Evolutionary conservation across 1,140 invertebrate genomes (phyloP).

Genomic region (Brachionus plicatilis): DNA sequence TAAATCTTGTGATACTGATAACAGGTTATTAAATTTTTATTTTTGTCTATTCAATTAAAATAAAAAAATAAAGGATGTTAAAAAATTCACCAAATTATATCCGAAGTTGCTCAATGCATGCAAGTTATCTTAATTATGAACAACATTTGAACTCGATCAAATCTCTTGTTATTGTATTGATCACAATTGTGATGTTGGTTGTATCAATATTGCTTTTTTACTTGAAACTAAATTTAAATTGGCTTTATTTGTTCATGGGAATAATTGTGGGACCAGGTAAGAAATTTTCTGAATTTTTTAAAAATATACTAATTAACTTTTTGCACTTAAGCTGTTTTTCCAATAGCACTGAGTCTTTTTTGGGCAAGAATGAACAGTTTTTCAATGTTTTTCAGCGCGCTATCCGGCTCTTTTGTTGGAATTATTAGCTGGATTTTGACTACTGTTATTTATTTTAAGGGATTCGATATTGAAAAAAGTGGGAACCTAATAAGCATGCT

Average conservation of each 20-base stretch:
- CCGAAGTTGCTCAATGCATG: constrained; percentile 51
- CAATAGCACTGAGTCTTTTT: constrained; percentile 52
- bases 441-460: constrained; percentile 49
- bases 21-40: constrained; percentile 46
- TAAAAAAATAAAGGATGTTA: background rate
- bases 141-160: constrained; percentile 49
- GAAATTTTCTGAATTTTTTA: background rate
- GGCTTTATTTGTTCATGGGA: constrained; percentile 56
- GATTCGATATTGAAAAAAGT: constrained; percentile 43
- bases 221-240: constrained; percentile 49
- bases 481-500: constrained; percentile 50
- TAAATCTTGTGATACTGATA: constrained; percentile 47
- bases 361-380: constrained; percentile 52
- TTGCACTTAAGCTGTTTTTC: constrained; percentile 49
- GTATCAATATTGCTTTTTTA: constrained; percentile 47
- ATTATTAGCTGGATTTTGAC: constrained; percentile 51
- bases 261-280: constrained; percentile 52
- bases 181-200: constrained; percentile 51
- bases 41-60: background rate
- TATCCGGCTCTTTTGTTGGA: constrained; percentile 49
- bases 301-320: background rate
- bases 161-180: constrained; percentile 53
- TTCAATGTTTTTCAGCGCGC: constrained; percentile 51
- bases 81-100: constrained; percentile 48
- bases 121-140: constrained; percentile 50